Conservation (phyloP, 2,888 invertebrate genomes). For the Drosophila monieri region DNA sequence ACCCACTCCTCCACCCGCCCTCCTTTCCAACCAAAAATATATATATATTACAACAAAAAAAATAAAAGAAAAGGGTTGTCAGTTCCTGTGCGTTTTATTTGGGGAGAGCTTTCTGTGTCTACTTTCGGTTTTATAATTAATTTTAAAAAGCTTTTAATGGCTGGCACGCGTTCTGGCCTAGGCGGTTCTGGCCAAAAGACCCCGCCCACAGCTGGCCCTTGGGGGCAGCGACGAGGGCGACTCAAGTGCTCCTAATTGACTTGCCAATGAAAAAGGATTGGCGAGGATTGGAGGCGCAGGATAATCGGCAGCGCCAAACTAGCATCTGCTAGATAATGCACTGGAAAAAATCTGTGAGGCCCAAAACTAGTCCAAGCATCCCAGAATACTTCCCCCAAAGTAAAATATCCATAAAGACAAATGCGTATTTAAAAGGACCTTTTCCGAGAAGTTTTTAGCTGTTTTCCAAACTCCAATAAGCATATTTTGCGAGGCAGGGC, state of each 20-base stretch:
- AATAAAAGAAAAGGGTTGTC: constrained; percentile 66
- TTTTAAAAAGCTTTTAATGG: constrained; percentile 76
- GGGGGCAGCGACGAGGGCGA: constrained; percentile 5
- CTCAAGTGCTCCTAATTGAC: constrained; percentile 49
- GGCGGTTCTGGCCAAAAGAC: constrained; percentile 2
- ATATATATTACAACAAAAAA: not conserved
- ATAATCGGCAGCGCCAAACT: not conserved
- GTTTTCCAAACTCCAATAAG: constrained; percentile 21
- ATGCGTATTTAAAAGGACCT: not conserved
- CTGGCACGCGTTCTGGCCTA: constrained; percentile 60
- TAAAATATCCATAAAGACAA: no score
- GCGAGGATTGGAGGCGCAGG: constrained; percentile 4
- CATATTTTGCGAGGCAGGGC: constrained; percentile 21
- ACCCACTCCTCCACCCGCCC: not conserved
- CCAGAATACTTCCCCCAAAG: no score
- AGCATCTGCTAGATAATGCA: constrained; percentile 2
- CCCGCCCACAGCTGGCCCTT: not conserved
- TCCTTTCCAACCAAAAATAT: not conserved
- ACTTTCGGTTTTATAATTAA: constrained; percentile 76
- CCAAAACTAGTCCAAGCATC: no score
- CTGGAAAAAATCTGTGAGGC: not conserved
- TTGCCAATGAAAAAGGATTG: constrained; percentile 39
- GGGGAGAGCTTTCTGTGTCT: constrained; percentile 56
- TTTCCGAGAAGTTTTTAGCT: constrained; percentile 13
- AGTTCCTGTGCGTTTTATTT: constrained; percentile 55